Evolutionary conservation across 2,113 vertebrate genomes (phyloP), one percentile per base, ranked within the genome.

Genomic region (Hippolais icterina): DNA sequence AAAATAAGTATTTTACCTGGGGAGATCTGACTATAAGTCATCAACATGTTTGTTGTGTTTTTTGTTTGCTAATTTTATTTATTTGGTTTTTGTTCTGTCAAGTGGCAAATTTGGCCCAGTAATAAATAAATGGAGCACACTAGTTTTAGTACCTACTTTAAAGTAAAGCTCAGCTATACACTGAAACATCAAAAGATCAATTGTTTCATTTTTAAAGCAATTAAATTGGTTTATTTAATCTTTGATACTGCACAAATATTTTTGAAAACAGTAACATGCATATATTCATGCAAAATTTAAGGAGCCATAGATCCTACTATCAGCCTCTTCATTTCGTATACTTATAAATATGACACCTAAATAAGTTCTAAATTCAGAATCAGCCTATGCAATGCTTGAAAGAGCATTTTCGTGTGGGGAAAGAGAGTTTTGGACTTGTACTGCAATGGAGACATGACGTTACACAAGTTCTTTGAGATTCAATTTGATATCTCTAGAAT

Each of bases 1-100:
- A 97, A 97, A 96, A 87, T 66, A 90, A 91, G 53, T 57, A 21
- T 93, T 84, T 87, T 42, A 80, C 87, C 92, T 94, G 59, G 56
- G 71, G 89, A 94, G 24, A 54, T 90, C 71, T 95, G 87, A 80
- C 64, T 46, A 27, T 54, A 87, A 71, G 35, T 82, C 95, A 90
- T 35, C 24, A n/a, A 24, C 3, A 39, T 13, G 21, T 44, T 72
- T 89, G 47, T 70, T 87, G 37, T 60, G 79, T 0, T 27, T 71
- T 72, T 80, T 80, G 11, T 86, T 93, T 59, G 47, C 33, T 59
- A 35, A 56, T 83, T 95, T 88, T 90, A 50, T 90, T 90, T 91
- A 37, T 65, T 92, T 91, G 53, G 8, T 33, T 87, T 81, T 86
- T 75, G 15, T 81, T 96, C 60, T 78, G 87, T 60, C 84, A 66